Conservation (phyloP, 2,113 vertebrate species). For the Oncorhynchus kisutch region DNA sequence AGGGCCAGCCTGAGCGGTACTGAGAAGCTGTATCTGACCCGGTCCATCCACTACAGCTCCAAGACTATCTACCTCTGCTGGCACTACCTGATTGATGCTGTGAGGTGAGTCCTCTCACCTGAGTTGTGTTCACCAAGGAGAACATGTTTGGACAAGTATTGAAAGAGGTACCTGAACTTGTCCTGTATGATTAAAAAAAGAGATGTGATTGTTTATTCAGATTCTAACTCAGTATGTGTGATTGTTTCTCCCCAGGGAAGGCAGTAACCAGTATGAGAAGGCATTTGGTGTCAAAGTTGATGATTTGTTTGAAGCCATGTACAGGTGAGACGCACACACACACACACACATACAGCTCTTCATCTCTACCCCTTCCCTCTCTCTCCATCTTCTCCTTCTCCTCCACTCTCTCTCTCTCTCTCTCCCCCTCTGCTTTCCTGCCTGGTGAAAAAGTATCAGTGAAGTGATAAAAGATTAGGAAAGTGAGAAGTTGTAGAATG, state of each 20-base stretch:
- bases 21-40: constrained; percentile 76
- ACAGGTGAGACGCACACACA: constrained; percentile 74
- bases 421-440: no score
- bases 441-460: no score
- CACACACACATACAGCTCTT: not conserved
- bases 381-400: not conserved
- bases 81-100: constrained; percentile 82
- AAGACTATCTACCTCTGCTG: constrained; percentile 85
- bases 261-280: constrained; percentile 80
- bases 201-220: not conserved
- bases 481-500: constrained; percentile 19
- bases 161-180: no score
- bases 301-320: constrained; percentile 83
- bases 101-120: constrained; percentile 73
- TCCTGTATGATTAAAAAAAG: no score
- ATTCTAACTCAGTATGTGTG: no score
- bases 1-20: constrained; percentile 73
- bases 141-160: no score
- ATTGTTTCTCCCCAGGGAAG: constrained; percentile 72
- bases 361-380: constrained; percentile 16
- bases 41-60: constrained; percentile 83
- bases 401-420: no score
- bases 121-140: no score
- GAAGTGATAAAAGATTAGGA: not conserved
- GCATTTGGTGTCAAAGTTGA: constrained; percentile 76